These are phyloP conservation scores for Mormyrops boulengeri DNA, from an alignment of 2,797 vertebrate species.

Conservation along the genomic window DNA sequence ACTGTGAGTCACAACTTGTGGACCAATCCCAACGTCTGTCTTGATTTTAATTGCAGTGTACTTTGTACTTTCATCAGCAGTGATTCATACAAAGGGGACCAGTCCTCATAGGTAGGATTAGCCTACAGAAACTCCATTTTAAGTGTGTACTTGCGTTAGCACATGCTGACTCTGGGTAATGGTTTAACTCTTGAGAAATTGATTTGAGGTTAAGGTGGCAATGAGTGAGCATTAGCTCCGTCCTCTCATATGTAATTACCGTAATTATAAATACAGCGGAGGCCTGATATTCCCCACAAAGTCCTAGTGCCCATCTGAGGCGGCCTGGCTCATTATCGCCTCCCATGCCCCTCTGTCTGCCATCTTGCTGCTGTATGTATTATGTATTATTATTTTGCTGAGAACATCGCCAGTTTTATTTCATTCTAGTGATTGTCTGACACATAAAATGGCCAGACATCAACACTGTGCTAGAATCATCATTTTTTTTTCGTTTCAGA, in stretches of 20 bases:
- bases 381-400: constrained; percentile 6
- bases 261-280: not conserved
- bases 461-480: not conserved
- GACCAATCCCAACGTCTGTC: not conserved
- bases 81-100: not conserved
- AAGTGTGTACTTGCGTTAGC: not conserved
- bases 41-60: not conserved
- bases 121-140: not conserved
- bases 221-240: not conserved
- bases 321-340: not conserved
- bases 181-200: constrained; percentile 4
- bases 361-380: not conserved
- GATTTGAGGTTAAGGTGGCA: not conserved
- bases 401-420: constrained; percentile 10
- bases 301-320: not conserved
- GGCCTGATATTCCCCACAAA: not conserved
- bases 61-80: not conserved
- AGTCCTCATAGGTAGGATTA: not conserved
- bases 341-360: not conserved
- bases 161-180: not conserved
- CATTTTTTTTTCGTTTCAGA: not conserved
- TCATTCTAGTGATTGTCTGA: not conserved
- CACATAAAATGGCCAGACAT: not conserved
- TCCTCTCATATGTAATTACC: not conserved
- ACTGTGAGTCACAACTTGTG: not conserved